Evolutionary conservation across 2,888 invertebrate species (phyloP).

Genomic region (Chloroclystis v-ata): DNA sequence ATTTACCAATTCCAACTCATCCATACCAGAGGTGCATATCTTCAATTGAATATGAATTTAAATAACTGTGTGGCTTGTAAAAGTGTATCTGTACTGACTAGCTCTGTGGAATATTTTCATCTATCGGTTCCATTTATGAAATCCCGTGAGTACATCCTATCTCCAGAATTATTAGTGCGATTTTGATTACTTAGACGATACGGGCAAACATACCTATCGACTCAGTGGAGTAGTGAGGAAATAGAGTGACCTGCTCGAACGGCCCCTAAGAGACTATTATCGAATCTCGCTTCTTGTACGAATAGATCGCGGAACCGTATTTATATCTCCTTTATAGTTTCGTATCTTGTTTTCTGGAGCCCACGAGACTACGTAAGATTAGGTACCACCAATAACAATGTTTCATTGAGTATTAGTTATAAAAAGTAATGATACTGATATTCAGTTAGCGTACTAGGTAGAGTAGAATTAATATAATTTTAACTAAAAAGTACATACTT

Average conservation of each 20-base stretch:
- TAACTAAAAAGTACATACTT: too few species aligned
- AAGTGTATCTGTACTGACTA: slow-evolving; percentile 20
- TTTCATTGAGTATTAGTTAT: slow-evolving; percentile 22
- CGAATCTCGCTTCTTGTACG: slow-evolving; percentile 48
- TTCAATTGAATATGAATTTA: slow-evolving; percentile 47
- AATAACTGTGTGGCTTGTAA: slow-evolving; percentile 44
- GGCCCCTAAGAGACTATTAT: slow-evolving; percentile 57
- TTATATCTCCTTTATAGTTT: slow-evolving; percentile 40
- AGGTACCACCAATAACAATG: slow-evolving; percentile 28
- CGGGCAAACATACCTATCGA: slow-evolving; percentile 40
- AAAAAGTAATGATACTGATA: slow-evolving; percentile 29
- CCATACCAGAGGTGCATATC: slow-evolving; percentile 79
- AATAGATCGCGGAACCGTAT: slow-evolving; percentile 44
- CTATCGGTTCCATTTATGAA: slow-evolving; percentile 31
- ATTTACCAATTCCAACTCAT: slow-evolving; percentile 67
- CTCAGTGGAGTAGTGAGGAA: slow-evolving; percentile 44
- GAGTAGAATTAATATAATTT: too few species aligned
- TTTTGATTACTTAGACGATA: slow-evolving; percentile 48
- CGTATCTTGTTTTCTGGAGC: slow-evolving; percentile 31
- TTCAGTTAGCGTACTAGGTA: slow-evolving; percentile 19
- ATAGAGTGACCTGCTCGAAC: slow-evolving; percentile 55
- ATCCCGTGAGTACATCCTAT: slow-evolving; percentile 32
- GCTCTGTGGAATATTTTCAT: slow-evolving; percentile 17
- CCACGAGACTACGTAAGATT: slow-evolving; percentile 28
- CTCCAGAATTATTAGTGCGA: slow-evolving; percentile 54